Base-by-base conservation (phyloP, 2,113 vertebrate species). In the Tragulus kanchil region DNA sequence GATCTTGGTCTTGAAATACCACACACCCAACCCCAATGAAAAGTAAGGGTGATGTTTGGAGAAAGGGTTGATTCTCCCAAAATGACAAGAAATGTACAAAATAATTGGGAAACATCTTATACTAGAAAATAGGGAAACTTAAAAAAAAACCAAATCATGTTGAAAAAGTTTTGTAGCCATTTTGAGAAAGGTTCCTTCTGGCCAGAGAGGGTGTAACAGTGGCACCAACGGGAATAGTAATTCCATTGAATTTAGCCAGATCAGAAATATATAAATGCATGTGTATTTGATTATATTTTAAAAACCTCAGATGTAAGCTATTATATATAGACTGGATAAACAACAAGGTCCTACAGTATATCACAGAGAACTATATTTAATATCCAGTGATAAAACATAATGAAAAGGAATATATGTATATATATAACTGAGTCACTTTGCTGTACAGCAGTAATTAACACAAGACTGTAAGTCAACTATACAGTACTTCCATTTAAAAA, bases 61-160 rank as follows among this genome's bases (percentile, higher is more conserved):
- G 59, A 94, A 84, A 92, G 56, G 67, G 54, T 45, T 89, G 78
- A 62, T 75, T 82, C 59, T 69, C 59, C 69, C 23, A 73, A 73
- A 25, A 50, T 79, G 1, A 21, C 50, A 84, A 92, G 45, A 89
- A 59, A 62, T 31, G 17, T 31, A 64, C 36, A 88, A 67, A 96
- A 83, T 58, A 56, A 61, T 77, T 50, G 4, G 26, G 42, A 83
- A 83, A 91, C 5, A 59, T 26, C 28, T 83, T 84, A 67, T 13
- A 45, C 21, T 28, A 88, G 16, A 78, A 84, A 94, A n/a, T 2
- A 71, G 26, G 25, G 13, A 75, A 65, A 42, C 61, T 81, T 82
- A n/a, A 81, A 82, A 62, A 77, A 36, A 78, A 64, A 50, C 23
- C 3, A 2, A 3, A 12, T 69, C 26, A 1, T 75, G 67, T 71